Evolutionary conservation across 1,140 invertebrate genomes (phyloP).

Genomic region (Leptinotarsa texana): DNA sequence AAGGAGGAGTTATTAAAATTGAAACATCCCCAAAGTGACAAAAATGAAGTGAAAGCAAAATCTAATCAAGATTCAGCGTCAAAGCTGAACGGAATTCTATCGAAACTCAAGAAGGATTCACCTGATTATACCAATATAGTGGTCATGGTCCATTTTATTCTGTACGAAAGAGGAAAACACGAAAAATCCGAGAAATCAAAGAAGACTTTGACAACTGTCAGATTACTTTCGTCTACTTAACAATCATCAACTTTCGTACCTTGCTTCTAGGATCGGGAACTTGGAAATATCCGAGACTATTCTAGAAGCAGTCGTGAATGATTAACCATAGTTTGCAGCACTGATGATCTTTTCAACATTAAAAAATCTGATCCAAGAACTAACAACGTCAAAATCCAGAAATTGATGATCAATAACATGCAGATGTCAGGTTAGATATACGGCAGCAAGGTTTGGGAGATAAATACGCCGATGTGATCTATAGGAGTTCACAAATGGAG

Average conservation of each 20-base stretch:
- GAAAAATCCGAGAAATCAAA: conserved; percentile 35
- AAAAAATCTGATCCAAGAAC: conserved; percentile 32
- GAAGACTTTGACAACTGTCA: conserved; percentile 38
- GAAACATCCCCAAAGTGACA: neutral
- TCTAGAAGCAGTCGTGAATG: conserved; percentile 38
- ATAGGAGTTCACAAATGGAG: conserved; percentile 45
- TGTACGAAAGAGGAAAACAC: conserved; percentile 49
- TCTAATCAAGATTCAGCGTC: conserved; percentile 7
- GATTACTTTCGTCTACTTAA: conserved; percentile 68
- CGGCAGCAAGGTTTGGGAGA: conserved; percentile 38
- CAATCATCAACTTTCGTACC: conserved; percentile 83
- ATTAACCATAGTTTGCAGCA: conserved; percentile 39
- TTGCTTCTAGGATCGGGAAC: conserved; percentile 42
- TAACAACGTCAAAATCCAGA: conserved; percentile 37
- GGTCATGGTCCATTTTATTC: conserved; percentile 46
- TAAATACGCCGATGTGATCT: conserved; percentile 34
- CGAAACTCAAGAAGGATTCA: conserved; percentile 2
- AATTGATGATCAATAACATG: conserved; percentile 48
- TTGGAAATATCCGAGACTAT: conserved; percentile 40
- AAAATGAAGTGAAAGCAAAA: neutral
- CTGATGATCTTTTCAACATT: conserved; percentile 46
- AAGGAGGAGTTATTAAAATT: neutral
- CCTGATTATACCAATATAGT: conserved; percentile 34
- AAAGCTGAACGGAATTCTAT: conserved; percentile 18
- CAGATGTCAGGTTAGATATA: conserved; percentile 52